Evolutionary conservation across 2,797 vertebrate genomes (phyloP).

Genomic region (Halcyon smyrnensis): DNA sequence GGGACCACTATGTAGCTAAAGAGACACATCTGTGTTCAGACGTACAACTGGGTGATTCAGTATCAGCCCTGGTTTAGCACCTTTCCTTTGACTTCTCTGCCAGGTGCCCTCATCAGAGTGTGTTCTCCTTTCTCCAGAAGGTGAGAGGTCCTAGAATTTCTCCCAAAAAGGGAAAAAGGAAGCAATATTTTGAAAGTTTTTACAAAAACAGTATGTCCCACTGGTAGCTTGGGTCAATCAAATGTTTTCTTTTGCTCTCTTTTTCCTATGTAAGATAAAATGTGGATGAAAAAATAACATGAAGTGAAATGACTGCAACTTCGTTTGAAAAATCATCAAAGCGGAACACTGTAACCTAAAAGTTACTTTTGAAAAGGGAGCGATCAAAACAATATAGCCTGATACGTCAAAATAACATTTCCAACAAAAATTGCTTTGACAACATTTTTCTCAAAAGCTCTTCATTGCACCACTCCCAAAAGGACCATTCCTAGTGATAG

Average conservation of each 20-base stretch:
- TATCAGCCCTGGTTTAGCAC: background rate
- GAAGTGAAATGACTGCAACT: conserved; percentile 21
- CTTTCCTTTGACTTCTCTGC: background rate
- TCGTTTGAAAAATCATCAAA: conserved; percentile 63
- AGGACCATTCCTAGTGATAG: background rate
- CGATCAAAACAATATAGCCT: conserved; percentile 49
- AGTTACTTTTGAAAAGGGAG: conserved; percentile 43
- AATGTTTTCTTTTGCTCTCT: conserved; percentile 29
- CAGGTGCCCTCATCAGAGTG: background rate
- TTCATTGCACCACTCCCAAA: conserved; percentile 10
- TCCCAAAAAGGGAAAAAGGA: background rate
- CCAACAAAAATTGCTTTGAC: conserved; percentile 39
- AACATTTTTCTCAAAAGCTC: conserved; percentile 14
- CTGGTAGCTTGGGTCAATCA: background rate
- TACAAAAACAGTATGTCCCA: background rate
- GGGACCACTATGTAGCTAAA: background rate
- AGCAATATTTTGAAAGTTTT: background rate
- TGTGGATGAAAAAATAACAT: conserved; percentile 7
- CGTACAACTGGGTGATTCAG: background rate
- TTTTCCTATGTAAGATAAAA: conserved; percentile 19
- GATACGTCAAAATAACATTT: conserved; percentile 13
- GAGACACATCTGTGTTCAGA: background rate
- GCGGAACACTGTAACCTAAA: conserved; percentile 40
- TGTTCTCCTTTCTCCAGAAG: background rate
- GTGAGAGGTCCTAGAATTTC: background rate